A percentile compares a stretch with the other conserved stretches of the same genome.
Conservation (phyloP, 2,888 invertebrate genomes). For the Muscina levida region DNA sequence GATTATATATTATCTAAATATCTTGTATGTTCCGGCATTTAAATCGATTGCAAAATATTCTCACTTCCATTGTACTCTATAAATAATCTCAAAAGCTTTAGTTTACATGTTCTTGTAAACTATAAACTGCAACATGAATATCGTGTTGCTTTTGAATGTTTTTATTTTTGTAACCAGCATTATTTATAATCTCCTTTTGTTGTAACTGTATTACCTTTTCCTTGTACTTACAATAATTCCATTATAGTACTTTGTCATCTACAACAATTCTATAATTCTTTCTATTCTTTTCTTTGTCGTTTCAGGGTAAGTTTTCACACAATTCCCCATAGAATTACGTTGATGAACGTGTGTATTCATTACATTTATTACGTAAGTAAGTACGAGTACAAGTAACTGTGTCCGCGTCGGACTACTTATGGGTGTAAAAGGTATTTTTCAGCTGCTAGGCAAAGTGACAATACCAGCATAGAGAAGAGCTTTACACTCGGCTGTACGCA, state of each 20-base stretch:
- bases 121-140: no score
- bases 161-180: no score
- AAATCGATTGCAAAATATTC: no score
- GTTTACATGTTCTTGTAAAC: no score
- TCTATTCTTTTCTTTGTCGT: slow-evolving; percentile 35
- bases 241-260: neutral
- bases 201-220: neutral
- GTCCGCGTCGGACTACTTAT: neutral
- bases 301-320: slow-evolving; percentile 53
- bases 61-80: no score
- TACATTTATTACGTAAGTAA: slow-evolving; percentile 52
- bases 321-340: neutral
- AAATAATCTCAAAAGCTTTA: no score
- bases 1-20: no score
- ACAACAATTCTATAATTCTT: neutral
- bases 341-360: slow-evolving; percentile 16
- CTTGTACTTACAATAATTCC: neutral
- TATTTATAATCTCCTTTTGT: neutral
- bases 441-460: slow-evolving; percentile 9
- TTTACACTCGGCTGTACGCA: neutral
- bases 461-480: neutral
- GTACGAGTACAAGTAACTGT: slow-evolving; percentile 5
- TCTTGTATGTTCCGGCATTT: no score
- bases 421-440: slow-evolving; percentile 5
- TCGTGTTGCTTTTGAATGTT: no score